Evolutionary conservation across 2,113 vertebrate genomes (phyloP), one percentile per base, ranked within the genome.

Genomic region (Mola mola): DNA sequence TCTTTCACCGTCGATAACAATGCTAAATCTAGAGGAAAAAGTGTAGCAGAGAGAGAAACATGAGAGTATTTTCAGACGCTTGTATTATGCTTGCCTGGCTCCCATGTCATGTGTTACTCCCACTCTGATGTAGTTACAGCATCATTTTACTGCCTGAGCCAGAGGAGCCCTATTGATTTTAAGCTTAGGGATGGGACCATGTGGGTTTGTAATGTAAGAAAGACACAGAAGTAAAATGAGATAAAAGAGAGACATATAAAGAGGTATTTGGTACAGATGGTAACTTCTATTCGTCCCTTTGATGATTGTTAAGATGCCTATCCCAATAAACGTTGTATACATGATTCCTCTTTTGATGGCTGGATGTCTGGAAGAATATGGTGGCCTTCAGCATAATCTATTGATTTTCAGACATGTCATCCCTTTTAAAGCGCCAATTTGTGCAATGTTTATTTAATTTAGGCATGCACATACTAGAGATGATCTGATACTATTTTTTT

Each of bases 1-100:
- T 81, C 96, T 87, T 88, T 98, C 96, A 0, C 97, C 96, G 29
- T 97, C 94, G 7, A 98, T 94, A 85, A 95, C 89, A 72, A 98
- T 92, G 84, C 94, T 95, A 87, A 96, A 98, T 79, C 97, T 98
- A 68, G 25, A 75, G 68, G n/a, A 22, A 17, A 64, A 44, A 73
- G 72, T 28, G 83, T 19, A 77, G 52, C 48, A 44, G 15, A 72
- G 49, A 65, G 49, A 50, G 48, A 64, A 61, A 53, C 25, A 78
- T 78, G 29, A 57, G 60, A 60, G 66, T 85, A 82, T 90, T 88
- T 87, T 86, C 77, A 84, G 78, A 61, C 59, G 72, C 51, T 70
- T 70, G 62, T 81, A 79, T 81, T 74, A 51, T 72, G 44, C 50
- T 60, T 61, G 61, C 63, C 46, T 78, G 51, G 59, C 63, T 83